These are phyloP conservation scores for Corydoras sp. DNA, from an alignment of 2,113 vertebrate species.

Conservation along the genomic window DNA sequence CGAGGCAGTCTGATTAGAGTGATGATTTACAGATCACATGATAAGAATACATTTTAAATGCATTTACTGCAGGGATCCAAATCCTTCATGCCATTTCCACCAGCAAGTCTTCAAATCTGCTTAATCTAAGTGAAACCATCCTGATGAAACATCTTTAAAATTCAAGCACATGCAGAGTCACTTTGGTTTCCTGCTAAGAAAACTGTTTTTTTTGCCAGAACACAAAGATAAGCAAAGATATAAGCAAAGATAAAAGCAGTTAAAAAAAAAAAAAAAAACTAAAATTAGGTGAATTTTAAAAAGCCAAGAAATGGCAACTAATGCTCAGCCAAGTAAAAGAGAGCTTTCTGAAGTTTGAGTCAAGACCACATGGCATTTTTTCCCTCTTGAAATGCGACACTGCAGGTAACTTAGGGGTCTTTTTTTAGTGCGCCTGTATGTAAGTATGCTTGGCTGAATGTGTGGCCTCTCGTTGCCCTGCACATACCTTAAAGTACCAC, in stretches of 20 bases:
- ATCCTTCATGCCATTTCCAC: no score
- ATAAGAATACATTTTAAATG: no score
- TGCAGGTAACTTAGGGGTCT: slow-evolving; percentile 11
- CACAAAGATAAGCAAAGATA: not conserved
- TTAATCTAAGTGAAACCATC: no score
- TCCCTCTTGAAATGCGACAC: slow-evolving; percentile 54
- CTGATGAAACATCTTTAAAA: no score
- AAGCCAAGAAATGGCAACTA: slow-evolving; percentile 41
- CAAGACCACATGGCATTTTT: slow-evolving; percentile 27
- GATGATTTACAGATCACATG: no score
- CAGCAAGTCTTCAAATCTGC: no score
- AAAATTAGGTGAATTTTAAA: slow-evolving; percentile 43
- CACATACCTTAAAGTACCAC: slow-evolving; percentile 6
- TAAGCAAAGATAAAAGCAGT: slow-evolving; percentile 6
- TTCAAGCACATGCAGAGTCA: not conserved
- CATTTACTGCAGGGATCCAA: no score
- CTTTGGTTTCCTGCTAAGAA: not conserved
- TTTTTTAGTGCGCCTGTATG: not conserved
- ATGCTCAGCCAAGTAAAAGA: slow-evolving; percentile 43
- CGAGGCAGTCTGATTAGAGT: no score
- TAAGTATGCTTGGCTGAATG: slow-evolving; percentile 6
- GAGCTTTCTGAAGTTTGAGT: slow-evolving; percentile 50
- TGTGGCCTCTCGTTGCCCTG: not conserved
- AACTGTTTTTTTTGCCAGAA: not conserved
- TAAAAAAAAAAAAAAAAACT: not conserved